A percentile compares a stretch with the other conserved stretches of the same genome.
phyloP scores from a whole-genome alignment of 2,113 vertebrate species.

The Crotalus horridus region DNA sequence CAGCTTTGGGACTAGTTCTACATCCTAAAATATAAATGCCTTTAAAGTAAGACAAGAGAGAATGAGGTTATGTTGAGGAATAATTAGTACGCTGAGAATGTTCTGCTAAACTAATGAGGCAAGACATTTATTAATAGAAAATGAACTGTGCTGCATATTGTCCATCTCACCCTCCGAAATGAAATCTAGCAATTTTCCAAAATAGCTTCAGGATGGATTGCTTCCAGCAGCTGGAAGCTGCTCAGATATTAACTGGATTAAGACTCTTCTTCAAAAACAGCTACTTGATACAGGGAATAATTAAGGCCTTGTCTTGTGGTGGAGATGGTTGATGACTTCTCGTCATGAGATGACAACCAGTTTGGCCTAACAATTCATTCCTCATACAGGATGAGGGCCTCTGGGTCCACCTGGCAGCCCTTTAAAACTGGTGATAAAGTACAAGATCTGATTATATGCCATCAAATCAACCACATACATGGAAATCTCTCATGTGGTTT shows the following conservation, averaged over 20 bases:
- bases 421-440: not conserved
- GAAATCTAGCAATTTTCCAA: not conserved
- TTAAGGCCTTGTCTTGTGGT: not conserved
- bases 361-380: not conserved
- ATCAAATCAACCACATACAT: not conserved
- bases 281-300: not conserved
- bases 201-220: not conserved
- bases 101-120: not conserved
- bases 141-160: not conserved
- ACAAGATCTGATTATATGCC: not conserved
- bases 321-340: not conserved
- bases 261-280: not conserved
- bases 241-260: not conserved
- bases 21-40: not conserved
- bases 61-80: not conserved
- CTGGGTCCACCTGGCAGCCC: not conserved
- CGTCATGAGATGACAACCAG: no score
- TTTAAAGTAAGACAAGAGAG: not conserved
- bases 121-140: slow-evolving; percentile 8
- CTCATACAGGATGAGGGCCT: not conserved
- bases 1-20: not conserved
- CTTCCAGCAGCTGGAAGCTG: not conserved
- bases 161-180: not conserved
- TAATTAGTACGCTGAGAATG: not conserved
- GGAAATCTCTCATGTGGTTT: not conserved